A percentile compares a stretch with the other conserved stretches of the same genome.
These are phyloP conservation scores for Spea hammondii DNA, from an alignment of 2,797 vertebrate genomes.

Conservation along the genomic window DNA sequence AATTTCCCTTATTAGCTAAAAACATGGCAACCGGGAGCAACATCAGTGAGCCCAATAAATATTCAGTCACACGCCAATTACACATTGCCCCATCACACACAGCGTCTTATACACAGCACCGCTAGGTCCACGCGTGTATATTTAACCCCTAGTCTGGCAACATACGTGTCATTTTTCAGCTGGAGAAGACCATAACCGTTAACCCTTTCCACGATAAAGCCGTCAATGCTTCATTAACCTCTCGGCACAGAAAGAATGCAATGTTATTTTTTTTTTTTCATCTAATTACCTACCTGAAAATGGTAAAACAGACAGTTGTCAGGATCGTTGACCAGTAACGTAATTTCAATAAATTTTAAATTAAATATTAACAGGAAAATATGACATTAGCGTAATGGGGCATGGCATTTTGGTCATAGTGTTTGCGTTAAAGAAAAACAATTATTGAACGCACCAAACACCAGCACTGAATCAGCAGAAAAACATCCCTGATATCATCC, in stretches of 20 bases:
- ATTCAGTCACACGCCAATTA: neutral
- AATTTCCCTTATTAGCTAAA: constrained; percentile 31
- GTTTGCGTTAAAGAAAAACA: constrained; percentile 18
- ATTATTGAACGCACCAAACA: constrained; percentile 31
- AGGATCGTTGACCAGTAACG: constrained; percentile 42
- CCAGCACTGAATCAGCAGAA: constrained; percentile 28
- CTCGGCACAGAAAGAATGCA: neutral
- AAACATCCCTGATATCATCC: constrained; percentile 17
- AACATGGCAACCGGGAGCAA: constrained; percentile 12
- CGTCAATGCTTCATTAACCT: neutral
- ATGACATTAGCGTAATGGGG: constrained; percentile 50
- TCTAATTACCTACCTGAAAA: constrained; percentile 24
- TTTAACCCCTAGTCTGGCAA: too few relatives aligned
- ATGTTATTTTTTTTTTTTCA: neutral
- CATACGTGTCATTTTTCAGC: too few relatives aligned
- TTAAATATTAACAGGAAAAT: constrained; percentile 46
- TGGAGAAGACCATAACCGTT: too few relatives aligned
- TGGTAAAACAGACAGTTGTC: constrained; percentile 19
- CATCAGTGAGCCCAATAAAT: neutral
- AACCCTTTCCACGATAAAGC: too few relatives aligned
- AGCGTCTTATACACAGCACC: neutral
- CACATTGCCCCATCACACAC: neutral
- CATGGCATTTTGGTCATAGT: constrained; percentile 36
- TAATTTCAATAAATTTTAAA: constrained; percentile 38
- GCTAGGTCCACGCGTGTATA: neutral